A percentile compares a stretch with the other conserved stretches of the same genome.
Conservation (phyloP, 1,140 invertebrate species). For the Dinothrombium tinctorium region DNA sequence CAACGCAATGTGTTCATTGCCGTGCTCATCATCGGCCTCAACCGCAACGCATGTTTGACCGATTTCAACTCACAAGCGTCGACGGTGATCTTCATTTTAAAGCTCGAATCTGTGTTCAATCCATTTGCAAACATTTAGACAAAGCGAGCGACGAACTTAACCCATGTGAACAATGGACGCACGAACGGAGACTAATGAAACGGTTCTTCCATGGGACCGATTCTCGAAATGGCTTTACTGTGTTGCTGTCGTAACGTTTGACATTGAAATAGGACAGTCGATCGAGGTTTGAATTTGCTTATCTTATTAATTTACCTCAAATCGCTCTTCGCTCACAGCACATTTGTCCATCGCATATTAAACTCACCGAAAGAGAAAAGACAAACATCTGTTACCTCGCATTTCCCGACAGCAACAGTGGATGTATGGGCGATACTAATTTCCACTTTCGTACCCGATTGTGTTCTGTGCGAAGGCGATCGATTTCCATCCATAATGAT, state of each 20-base stretch:
- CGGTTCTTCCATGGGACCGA: constrained; percentile 25
- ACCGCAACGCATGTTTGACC: too few relatives aligned
- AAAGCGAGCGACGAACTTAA: too few relatives aligned
- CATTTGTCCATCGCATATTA: constrained; percentile 57
- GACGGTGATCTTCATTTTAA: too few relatives aligned
- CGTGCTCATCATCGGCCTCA: too few relatives aligned
- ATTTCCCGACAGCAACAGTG: constrained; percentile 69
- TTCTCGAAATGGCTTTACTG: constrained; percentile 72
- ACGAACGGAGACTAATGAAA: neutral
- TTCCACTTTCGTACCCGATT: constrained; percentile 70
- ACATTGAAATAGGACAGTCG: constrained; percentile 87
- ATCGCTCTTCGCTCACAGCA: constrained; percentile 27
- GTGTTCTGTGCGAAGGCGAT: constrained; percentile 9
- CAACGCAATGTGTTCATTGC: too few relatives aligned
- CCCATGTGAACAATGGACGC: too few relatives aligned
- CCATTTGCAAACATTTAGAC: too few relatives aligned
- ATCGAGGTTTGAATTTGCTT: constrained; percentile 42
- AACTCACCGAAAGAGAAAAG: constrained; percentile 72
- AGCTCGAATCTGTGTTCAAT: too few relatives aligned
- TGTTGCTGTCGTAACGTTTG: constrained; percentile 91
- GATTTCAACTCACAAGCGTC: too few relatives aligned
- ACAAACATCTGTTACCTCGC: constrained; percentile 93
- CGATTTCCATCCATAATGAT: constrained; percentile 10
- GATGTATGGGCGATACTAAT: constrained; percentile 92
- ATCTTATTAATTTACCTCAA: constrained; percentile 1